Evolutionary conservation across 2,888 invertebrate species (phyloP), one percentile per base, ranked within the genome.

Genomic region (Calliphora vomitoria): DNA sequence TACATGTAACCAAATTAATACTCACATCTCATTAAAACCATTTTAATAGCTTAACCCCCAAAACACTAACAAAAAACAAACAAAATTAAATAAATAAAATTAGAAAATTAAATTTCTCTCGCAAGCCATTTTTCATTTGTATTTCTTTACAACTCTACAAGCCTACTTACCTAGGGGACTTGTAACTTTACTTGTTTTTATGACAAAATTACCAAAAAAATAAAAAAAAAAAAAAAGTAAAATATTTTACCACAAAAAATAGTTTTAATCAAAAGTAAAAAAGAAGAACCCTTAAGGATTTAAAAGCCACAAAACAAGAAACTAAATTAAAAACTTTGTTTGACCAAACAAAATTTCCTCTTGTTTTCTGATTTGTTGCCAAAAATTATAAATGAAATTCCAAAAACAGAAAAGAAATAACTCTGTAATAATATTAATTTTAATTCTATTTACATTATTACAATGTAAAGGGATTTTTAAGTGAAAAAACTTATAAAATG

Each of bases 291-390:
- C 60, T 62, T 71, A 60, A 62, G 71, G 80, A 38, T 15, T 71
- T 60, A 38, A 38, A 38, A 58, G 35, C 68, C 60, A 62, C 58
- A 82, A 60, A 76, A 69, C 44, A 44, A 15, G 4, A 64, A 71
- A 71, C 10, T 4, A 44, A 74, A 55, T 53, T 81, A 15, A 66
- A 74, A 64, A 66, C 13, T 55, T 58, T 31, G 3, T 72, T 20
- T 55, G 18, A 13, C 53, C 41, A 25, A 71, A 20, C 38, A 55
- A 15, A 41, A 55, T 50, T 35, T 38, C 13, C 10, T 31, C 18
- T 18, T 41, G 44, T 47, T 47, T 68, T 69, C 18, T 47, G 18
- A 79, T 31, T 38, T 69, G 1, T 47, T 79, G 35, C 35, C 58
- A 79, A 79, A n/a, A 20, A 44, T 44, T 44, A 3, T 44, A 13